Evolutionary conservation across 2,888 invertebrate species (phyloP).

Genomic region (Clistopyga incitator): DNA sequence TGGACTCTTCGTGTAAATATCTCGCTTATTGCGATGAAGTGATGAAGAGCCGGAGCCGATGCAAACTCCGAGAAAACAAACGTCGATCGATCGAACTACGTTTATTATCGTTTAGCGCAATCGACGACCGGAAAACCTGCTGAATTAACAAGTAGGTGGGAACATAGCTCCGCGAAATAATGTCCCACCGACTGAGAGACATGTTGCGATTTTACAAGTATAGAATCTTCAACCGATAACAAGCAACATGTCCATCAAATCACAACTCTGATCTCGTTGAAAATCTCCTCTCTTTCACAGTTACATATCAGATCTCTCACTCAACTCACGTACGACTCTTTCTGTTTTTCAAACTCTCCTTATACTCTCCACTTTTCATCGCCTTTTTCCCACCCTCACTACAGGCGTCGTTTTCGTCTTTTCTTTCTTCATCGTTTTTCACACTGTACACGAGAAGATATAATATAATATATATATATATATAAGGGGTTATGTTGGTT

Average conservation of each 20-base stretch:
- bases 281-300: slow-evolving; percentile 15
- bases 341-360: slow-evolving; percentile 64
- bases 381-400: slow-evolving; percentile 45
- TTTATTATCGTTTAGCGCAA: too few species aligned
- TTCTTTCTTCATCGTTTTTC: slow-evolving; percentile 4
- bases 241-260: slow-evolving; percentile 50
- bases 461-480: slow-evolving; percentile 9
- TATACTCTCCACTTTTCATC: slow-evolving; percentile 59
- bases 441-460: not conserved
- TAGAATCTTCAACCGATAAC: slow-evolving; percentile 28
- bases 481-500: too few species aligned
- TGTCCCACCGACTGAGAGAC: slow-evolving; percentile 19
- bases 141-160: not conserved
- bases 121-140: too few species aligned
- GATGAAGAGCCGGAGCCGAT: slow-evolving; percentile 23
- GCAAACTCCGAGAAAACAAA: too few species aligned
- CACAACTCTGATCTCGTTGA: slow-evolving; percentile 47
- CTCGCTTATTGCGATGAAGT: not conserved
- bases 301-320: slow-evolving; percentile 48
- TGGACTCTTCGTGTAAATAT: not conserved
- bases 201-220: slow-evolving; percentile 41
- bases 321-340: slow-evolving; percentile 60
- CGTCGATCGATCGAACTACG: too few species aligned
- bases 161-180: not conserved
- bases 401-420: slow-evolving; percentile 15